Conservation (phyloP, 2,113 vertebrate species). For the Ursus arctos region DNA sequence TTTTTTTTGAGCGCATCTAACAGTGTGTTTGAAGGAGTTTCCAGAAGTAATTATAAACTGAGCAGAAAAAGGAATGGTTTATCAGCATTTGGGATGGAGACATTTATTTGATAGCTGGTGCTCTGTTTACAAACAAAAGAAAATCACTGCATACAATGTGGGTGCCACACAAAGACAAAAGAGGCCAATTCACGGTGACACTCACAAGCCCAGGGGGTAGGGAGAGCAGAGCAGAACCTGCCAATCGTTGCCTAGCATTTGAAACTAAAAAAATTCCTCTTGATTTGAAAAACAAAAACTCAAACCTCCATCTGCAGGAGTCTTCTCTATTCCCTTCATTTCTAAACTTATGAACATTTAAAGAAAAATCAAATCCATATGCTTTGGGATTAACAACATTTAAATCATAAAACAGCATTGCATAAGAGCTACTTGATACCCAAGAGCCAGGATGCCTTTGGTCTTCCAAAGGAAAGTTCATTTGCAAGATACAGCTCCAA, state of each 20-base stretch:
- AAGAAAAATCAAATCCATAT: constrained; percentile 69
- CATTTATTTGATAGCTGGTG: background rate
- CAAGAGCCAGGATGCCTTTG: constrained; percentile 4
- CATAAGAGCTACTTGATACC: constrained; percentile 32
- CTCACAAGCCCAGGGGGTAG: background rate
- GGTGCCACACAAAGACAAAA: background rate
- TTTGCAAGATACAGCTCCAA: background rate
- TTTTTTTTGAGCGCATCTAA: background rate
- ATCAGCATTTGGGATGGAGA: constrained; percentile 5
- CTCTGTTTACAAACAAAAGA: constrained; percentile 37
- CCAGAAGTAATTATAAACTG: background rate
- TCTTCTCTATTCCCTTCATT: constrained; percentile 33
- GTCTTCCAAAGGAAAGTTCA: constrained; percentile 27
- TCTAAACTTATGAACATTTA: constrained; percentile 50
- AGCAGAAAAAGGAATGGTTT: background rate
- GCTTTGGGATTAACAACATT: constrained; percentile 59
- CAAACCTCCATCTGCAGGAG: background rate
- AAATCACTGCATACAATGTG: background rate
- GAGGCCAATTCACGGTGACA: background rate
- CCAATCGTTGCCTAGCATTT: background rate
- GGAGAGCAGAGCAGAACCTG: background rate
- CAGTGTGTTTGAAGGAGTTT: background rate
- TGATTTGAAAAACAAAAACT: background rate
- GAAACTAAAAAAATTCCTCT: background rate
- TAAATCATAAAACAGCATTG: constrained; percentile 54